Evolutionary conservation across 2,797 vertebrate species (phyloP), one percentile per base, ranked within the genome.

Genomic region (Anabas testudineus): DNA sequence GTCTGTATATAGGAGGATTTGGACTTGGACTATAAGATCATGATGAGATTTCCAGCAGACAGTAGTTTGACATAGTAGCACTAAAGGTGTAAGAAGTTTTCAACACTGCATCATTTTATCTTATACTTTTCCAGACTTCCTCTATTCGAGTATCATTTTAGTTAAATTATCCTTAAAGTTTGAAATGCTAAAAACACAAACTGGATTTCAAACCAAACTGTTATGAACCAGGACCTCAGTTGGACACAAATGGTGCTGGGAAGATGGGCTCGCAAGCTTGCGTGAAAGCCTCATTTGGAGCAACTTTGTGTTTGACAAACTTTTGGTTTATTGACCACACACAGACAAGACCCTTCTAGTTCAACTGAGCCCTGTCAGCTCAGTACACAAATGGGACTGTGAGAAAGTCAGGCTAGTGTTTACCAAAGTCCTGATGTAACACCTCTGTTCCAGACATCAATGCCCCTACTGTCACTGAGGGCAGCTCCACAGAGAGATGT

Each of bases 301-400:
- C 76, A 88, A 88, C 82, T 93, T 92, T 93, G 91, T 93, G 90
- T 93, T 94, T 91, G 92, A 91, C 91, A 92, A 92, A 92, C 90
- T 88, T 92, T 88, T 91, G 90, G 88, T 91, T 92, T 93, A 92
- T 93, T 94, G 91, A 92, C 91, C 91, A 92, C 91, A 90, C 90
- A 93, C 86, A 90, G 88, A 91, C 89, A 92, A 88, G 81, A 90
- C 83, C 80, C 90, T 93, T 93, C 91, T 90, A 92, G 91, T 94
- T 90, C 78, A 68, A 81, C 87, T 78, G 80, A 74, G 80, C 74
- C 54, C 83, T 89, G 83, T 92, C 86, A 83, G 88, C 84, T 92
- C 78, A 46, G 90, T 85, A 91, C 89, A 91, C 91, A 91, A 82
- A 90, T 88, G 86, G 88, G 91, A 88, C 89, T 92, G 90, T 89